Conservation (phyloP, 1,140 invertebrate species). For the Drosophila miranda region DNA sequence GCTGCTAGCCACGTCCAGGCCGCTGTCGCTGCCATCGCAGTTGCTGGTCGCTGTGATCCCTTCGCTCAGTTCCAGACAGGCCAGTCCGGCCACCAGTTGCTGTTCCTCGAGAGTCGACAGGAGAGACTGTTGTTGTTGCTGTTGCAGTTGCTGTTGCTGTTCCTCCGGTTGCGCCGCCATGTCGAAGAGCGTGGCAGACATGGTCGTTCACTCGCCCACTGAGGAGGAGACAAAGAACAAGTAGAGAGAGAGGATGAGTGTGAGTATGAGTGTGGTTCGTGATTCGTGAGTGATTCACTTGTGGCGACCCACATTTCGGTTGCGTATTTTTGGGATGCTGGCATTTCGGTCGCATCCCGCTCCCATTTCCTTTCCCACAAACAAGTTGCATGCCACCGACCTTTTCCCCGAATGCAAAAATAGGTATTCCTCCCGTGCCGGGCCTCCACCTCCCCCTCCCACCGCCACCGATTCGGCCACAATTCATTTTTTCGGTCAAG, state of each 20-base stretch:
- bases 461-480: background rate
- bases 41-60: constrained; percentile 41
- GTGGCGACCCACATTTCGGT: constrained; percentile 60
- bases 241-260: background rate
- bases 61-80: constrained; percentile 61
- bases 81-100: constrained; percentile 60
- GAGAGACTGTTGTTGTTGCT: constrained; percentile 22
- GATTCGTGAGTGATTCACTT: constrained; percentile 58
- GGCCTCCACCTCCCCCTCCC: no score
- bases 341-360: constrained; percentile 54
- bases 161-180: constrained; percentile 52
- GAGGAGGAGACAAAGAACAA: constrained; percentile 5
- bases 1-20: constrained; percentile 87
- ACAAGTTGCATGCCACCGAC: constrained; percentile 69
- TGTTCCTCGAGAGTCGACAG: constrained; percentile 48
- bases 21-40: constrained; percentile 89
- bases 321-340: constrained; percentile 74
- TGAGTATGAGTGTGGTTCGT: constrained; percentile 8
- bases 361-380: constrained; percentile 24
- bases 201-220: constrained; percentile 42
- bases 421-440: constrained; percentile 12
- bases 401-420: constrained; percentile 58
- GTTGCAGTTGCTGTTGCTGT: constrained; percentile 45
- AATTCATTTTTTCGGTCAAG: constrained; percentile 68
- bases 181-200: constrained; percentile 68